A percentile compares a stretch with the other conserved stretches of the same genome.
Conservation (phyloP, 2,888 invertebrate genomes). For the Temnothorax unifasciatus region DNA sequence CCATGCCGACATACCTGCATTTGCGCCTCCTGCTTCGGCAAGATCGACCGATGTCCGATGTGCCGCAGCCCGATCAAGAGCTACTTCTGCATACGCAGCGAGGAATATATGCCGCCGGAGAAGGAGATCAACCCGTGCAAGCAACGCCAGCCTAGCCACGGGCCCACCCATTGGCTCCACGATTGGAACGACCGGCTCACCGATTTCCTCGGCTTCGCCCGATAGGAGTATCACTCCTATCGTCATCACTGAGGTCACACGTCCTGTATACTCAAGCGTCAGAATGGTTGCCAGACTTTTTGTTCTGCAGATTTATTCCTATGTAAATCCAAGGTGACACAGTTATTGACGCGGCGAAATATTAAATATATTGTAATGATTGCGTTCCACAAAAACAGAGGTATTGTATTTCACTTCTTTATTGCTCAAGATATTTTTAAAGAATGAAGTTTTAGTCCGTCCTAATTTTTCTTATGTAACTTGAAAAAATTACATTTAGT, state of each 20-base stretch:
- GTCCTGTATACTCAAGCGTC: neutral
- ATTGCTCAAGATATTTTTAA: neutral
- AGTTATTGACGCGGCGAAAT: neutral
- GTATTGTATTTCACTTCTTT: neutral
- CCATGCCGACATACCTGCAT: constrained; percentile 95
- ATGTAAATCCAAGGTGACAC: neutral
- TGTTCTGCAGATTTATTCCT: neutral
- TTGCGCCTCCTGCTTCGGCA: constrained; percentile 93
- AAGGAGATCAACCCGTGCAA: constrained; percentile 86
- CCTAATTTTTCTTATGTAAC: neutral
- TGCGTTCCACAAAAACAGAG: neutral
- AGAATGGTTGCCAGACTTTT: constrained; percentile 6
- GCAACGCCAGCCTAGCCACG: constrained; percentile 84
- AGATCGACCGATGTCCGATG: constrained; percentile 95
- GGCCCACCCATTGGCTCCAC: constrained; percentile 87
- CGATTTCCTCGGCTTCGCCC: constrained; percentile 91
- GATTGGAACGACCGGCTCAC: constrained; percentile 91
- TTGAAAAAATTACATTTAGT: neutral
- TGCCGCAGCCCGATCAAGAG: constrained; percentile 94
- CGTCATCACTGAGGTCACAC: neutral
- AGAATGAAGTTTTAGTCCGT: neutral
- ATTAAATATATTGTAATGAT: too few species aligned
- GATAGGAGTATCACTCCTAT: constrained; percentile 81
- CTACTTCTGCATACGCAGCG: constrained; percentile 94
- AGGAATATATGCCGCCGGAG: constrained; percentile 90